Evolutionary conservation across 2,113 vertebrate genomes (phyloP).

Genomic region (Neoarius graeffei): DNA sequence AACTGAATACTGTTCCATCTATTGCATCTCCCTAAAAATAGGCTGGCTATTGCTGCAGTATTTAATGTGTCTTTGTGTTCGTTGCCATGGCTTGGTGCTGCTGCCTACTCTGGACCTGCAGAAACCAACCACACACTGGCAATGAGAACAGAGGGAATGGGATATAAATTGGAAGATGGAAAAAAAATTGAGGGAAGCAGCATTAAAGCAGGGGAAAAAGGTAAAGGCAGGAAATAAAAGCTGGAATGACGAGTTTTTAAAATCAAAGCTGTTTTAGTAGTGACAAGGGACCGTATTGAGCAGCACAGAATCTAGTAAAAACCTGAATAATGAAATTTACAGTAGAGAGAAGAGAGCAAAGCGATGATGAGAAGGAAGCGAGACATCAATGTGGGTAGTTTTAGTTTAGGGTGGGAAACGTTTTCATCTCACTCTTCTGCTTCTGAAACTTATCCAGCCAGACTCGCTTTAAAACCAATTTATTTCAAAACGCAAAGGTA

Average conservation of each 20-base stretch:
- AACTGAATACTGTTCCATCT: slow-evolving; percentile 8
- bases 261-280: slow-evolving; percentile 5
- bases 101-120: slow-evolving; percentile 2
- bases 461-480: slow-evolving; percentile 71
- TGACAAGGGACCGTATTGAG: neutral
- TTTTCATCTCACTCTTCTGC: neutral
- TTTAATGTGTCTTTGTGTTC: neutral
- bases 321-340: slow-evolving; percentile 4
- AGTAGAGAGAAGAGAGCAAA: slow-evolving; percentile 1
- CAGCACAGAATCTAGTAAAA: neutral
- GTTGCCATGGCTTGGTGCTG: slow-evolving; percentile 8
- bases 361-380: slow-evolving; percentile 5
- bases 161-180: neutral
- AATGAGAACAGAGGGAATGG: slow-evolving; percentile 36
- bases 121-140: slow-evolving; percentile 27
- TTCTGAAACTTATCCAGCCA: neutral
- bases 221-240: neutral
- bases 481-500: slow-evolving; percentile 71
- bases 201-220: neutral
- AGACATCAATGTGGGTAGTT: neutral
- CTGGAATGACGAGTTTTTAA: slow-evolving; percentile 14
- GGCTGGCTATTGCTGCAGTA: slow-evolving; percentile 10
- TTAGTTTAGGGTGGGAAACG: neutral
- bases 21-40: neutral
- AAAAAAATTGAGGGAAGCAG: neutral